A percentile compares a stretch with the other conserved stretches of the same genome.
These are phyloP conservation scores for Cassiopea xamachana DNA, from an alignment of 30 jellyfish, hydroid and myxozoan genomes.

Conservation along the genomic window DNA sequence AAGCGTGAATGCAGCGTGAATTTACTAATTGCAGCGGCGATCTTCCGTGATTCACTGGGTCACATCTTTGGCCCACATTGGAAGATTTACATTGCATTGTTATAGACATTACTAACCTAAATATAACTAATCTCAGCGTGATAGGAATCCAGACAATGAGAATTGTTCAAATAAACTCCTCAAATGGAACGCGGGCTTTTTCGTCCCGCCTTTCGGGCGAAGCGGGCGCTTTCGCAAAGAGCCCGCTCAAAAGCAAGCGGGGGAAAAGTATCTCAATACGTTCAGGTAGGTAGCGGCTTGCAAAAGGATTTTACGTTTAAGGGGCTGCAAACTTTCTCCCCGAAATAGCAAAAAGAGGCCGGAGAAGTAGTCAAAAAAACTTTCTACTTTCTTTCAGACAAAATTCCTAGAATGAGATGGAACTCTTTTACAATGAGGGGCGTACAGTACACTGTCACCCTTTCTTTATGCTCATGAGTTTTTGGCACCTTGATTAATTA, in stretches of 20 bases:
- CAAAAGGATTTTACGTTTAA: no score
- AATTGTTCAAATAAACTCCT: conserved; percentile 13
- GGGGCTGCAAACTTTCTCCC: no score
- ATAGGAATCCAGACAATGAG: conserved; percentile 63
- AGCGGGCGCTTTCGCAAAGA: neutral
- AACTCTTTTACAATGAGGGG: no score
- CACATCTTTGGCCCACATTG: conserved; percentile 79
- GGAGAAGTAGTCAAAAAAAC: no score
- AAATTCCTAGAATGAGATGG: no score
- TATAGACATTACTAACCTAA: conserved; percentile 48
- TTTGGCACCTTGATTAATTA: no score
- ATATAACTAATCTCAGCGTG: conserved; percentile 58
- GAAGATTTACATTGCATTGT: conserved; percentile 51
- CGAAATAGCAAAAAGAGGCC: no score
- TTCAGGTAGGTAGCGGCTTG: no score
- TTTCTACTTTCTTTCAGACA: no score
- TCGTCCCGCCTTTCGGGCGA: neutral
- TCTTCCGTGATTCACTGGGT: conserved; percentile 57
- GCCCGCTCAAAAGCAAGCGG: neutral
- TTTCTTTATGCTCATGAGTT: no score
- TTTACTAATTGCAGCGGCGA: conserved; percentile 37
- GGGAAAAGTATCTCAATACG: neutral
- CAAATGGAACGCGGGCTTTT: conserved; percentile 20
- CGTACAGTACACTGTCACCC: no score
- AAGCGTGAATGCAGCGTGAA: neutral